These are phyloP conservation scores for Ptilonorhynchus violaceus DNA, from an alignment of 2,113 vertebrate genomes.

Conservation along the genomic window DNA sequence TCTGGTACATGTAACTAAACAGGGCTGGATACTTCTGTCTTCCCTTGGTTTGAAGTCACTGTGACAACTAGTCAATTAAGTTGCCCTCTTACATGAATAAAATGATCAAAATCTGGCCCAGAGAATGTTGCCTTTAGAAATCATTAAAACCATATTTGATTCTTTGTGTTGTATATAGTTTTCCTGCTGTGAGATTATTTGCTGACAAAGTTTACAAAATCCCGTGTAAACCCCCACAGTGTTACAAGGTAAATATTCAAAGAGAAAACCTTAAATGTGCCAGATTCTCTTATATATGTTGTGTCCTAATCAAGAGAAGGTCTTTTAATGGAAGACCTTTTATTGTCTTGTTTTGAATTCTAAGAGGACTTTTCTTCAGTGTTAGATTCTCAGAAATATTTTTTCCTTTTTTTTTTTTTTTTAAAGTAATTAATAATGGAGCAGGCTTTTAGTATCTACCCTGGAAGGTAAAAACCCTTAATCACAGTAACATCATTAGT, in stretches of 20 bases:
- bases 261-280: background rate
- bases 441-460: slow-evolving; percentile 59
- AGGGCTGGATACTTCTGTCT: background rate
- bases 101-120: background rate
- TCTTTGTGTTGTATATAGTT: background rate
- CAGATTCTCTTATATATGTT: background rate
- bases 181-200: background rate
- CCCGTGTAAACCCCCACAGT: background rate
- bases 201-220: background rate
- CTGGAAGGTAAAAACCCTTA: slow-evolving; percentile 67
- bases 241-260: background rate
- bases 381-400: background rate
- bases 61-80: background rate
- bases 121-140: background rate
- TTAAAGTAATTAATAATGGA: slow-evolving; percentile 61
- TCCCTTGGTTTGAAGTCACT: background rate
- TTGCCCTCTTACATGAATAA: background rate
- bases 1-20: background rate
- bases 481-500: slow-evolving; percentile 76
- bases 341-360: background rate
- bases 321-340: background rate
- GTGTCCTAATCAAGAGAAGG: background rate
- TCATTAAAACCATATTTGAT: background rate
- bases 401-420: background rate
- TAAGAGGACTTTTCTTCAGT: background rate